Evolutionary conservation across 2,888 invertebrate species (phyloP), one percentile per base, ranked within the genome.

Genomic region (Ormia ochracea): DNA sequence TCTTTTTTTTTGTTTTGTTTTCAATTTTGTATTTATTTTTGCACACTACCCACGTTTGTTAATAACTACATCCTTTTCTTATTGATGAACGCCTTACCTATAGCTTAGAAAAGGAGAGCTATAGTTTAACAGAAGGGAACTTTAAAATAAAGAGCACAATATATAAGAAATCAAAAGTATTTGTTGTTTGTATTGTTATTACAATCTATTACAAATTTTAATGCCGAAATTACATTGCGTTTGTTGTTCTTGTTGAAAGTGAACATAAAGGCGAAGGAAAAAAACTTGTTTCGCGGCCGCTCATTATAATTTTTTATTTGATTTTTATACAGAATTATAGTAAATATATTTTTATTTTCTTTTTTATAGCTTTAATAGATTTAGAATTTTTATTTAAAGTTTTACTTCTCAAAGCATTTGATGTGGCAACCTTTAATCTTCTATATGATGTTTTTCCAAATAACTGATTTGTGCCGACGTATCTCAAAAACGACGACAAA

Each of bases 191-290:
- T 76, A 61, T 80, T 56, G 70, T 68, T 21, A 28, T 38, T 58
- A 21, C 33, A 81, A 80, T 84, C 83, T 83, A 83, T 80, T 84
- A 82, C 84, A 83, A 84, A 83, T 84, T 83, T 84, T 80, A 73
- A 84, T 78, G 75, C 80, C 78, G 77, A 81, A 68, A 73, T 80
- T 36, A 74, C 61, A 74, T 78, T 80, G 28, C n/a, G n/a, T n/a
- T 33, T 77, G 48, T 72, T 74, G 73, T 80, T 82, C 73, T 82
- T 75, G 63, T 52, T 50, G 56, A 48, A 76, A 69, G 54, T 75
- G 41, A 68, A 78, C 52, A 70, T 23, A 75, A 81, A 81, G 61
- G 68, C 72, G 82, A 77, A 82, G 72, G 69, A n/a, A n/a, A 82
- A 81, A 78, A 83, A 83, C 82, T 81, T 68, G 83, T 82, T 83